phyloP scores from a whole-genome alignment of 1,140 invertebrate genomes.

The Drosophila orena region DNA sequence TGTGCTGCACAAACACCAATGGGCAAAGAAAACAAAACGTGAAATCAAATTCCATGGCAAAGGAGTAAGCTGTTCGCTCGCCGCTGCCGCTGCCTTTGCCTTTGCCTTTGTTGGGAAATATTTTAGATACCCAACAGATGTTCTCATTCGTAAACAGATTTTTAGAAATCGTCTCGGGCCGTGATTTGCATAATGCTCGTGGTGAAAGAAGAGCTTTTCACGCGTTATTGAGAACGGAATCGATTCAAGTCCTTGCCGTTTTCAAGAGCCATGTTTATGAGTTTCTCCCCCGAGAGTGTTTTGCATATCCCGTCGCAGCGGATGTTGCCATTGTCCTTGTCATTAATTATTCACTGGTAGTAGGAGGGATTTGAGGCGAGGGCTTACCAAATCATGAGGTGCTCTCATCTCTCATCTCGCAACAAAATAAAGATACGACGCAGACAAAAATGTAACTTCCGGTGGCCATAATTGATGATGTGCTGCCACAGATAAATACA shows the following conservation, averaged over 20 bases:
- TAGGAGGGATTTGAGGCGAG: conserved; percentile 6
- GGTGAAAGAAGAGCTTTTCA: conserved; percentile 27
- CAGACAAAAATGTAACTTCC: conserved; percentile 71
- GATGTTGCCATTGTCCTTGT: conserved; percentile 40
- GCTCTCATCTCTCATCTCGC: conserved; percentile 20
- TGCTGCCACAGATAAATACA: conserved; percentile 39
- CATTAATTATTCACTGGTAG: conserved; percentile 67
- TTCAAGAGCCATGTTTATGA: conserved; percentile 26
- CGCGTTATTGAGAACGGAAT: conserved; percentile 46
- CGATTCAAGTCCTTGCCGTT: conserved; percentile 11
- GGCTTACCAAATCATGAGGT: conserved; percentile 41
- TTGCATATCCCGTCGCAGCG: conserved; percentile 31
- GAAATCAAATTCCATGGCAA: conserved; percentile 44
- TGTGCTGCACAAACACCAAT: neutral
- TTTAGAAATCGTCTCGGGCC: conserved; percentile 62
- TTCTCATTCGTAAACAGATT: conserved; percentile 74
- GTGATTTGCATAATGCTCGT: conserved; percentile 72
- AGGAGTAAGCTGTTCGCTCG: conserved; percentile 3
- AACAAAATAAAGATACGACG: conserved; percentile 65
- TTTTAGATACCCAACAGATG: conserved; percentile 73
- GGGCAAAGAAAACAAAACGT: conserved; percentile 63
- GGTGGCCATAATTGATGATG: conserved; percentile 78
- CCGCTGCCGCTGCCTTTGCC: too few relatives aligned
- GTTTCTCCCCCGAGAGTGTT: conserved; percentile 29
- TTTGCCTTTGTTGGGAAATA: conserved; percentile 55